These are phyloP conservation scores for Luperina nickerlii DNA, from an alignment of 2,888 invertebrate species.

Conservation along the genomic window DNA sequence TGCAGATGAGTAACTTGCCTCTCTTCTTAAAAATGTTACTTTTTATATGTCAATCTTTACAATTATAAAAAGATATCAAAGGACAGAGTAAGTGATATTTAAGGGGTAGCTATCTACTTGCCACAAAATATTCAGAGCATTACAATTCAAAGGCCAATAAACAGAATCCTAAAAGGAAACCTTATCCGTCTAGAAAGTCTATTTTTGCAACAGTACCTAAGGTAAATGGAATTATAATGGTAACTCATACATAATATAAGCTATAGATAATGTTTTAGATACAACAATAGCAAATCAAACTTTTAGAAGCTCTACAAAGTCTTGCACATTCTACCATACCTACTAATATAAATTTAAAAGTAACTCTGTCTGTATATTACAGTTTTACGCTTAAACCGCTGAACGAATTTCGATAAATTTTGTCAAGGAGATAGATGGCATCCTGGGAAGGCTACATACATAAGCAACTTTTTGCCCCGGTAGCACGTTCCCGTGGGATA, in stretches of 20 bases:
- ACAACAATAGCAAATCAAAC: not conserved
- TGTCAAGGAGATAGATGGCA: too few species aligned
- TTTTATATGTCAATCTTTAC: too few species aligned
- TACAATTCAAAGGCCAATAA: slow-evolving; percentile 27
- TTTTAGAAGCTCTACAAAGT: not conserved
- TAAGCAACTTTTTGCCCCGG: not conserved
- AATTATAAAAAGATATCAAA: not conserved
- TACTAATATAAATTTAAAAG: not conserved
- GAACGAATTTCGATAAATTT: too few species aligned
- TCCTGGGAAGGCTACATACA: not conserved
- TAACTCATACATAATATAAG: not conserved
- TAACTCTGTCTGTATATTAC: not conserved
- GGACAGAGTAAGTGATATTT: not conserved
- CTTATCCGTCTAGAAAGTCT: slow-evolving; percentile 31
- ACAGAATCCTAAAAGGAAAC: slow-evolving; percentile 21
- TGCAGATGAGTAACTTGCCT: too few species aligned
- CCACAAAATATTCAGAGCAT: slow-evolving; percentile 23
- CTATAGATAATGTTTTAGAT: not conserved
- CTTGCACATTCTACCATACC: too few species aligned
- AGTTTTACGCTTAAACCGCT: not conserved
- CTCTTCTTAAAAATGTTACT: too few species aligned
- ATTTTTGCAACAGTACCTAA: slow-evolving; percentile 9
- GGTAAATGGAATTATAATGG: slow-evolving; percentile 1
- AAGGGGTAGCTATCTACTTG: not conserved
- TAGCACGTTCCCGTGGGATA: not conserved